Evolutionary conservation across 2,797 vertebrate genomes (phyloP).

Genomic region (Chaetodon trifasciatus): DNA sequence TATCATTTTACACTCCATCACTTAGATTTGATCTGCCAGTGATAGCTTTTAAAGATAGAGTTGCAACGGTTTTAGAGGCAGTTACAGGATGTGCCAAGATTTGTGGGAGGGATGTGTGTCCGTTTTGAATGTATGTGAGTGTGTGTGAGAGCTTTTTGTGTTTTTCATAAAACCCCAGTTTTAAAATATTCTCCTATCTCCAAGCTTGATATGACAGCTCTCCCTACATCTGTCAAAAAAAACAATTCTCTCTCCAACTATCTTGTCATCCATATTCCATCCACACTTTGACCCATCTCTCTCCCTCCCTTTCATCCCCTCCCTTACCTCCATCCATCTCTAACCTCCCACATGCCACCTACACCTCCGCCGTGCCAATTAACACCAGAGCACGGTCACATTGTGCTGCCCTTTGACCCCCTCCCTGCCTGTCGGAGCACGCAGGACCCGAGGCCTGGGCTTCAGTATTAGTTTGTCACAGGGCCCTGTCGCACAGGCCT

Average conservation of each 20-base stretch:
- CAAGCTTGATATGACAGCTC: slow-evolving; percentile 46
- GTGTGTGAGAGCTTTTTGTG: slow-evolving; percentile 1
- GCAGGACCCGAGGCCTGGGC: slow-evolving; percentile 49
- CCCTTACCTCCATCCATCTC: slow-evolving; percentile 64
- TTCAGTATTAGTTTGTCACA: slow-evolving; percentile 77
- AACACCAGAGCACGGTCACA: slow-evolving; percentile 74
- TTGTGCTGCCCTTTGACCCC: slow-evolving; percentile 76
- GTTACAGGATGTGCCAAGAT: slow-evolving; percentile 38
- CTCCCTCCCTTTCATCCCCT: slow-evolving; percentile 48
- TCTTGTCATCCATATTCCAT: slow-evolving; percentile 67
- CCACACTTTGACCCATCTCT: slow-evolving; percentile 51
- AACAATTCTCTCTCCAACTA: slow-evolving; percentile 28
- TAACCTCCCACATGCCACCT: slow-evolving; percentile 73
- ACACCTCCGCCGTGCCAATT: slow-evolving; percentile 79
- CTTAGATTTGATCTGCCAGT: slow-evolving; percentile 63
- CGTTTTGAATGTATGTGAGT: slow-evolving; percentile 9
- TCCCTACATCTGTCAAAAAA: slow-evolving; percentile 55
- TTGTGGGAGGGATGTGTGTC: slow-evolving; percentile 25
- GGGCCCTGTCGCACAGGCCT: slow-evolving; percentile 62
- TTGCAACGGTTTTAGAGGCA: slow-evolving; percentile 50
- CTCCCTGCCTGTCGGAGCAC: slow-evolving; percentile 61
- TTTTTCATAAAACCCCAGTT: slow-evolving; percentile 15
- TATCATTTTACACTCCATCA: slow-evolving; percentile 70
- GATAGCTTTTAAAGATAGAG: slow-evolving; percentile 69
- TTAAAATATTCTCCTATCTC: slow-evolving; percentile 38